Percentiles rank a stretch among this genome's conserved stretches.
These are phyloP conservation scores for Gibbula magus DNA, from an alignment of 2,888 invertebrate genomes.

Conservation along the genomic window DNA sequence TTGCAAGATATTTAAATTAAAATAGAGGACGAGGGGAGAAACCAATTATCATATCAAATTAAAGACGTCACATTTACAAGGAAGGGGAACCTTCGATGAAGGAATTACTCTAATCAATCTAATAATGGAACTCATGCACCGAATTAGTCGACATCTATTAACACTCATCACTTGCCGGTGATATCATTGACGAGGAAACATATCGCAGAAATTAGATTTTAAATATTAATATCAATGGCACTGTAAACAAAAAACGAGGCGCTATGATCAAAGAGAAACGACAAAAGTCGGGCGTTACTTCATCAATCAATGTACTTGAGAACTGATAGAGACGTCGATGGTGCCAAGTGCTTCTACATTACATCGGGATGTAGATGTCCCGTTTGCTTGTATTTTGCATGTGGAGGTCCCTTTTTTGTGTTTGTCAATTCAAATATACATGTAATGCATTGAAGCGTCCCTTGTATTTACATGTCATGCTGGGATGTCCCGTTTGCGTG, in stretches of 20 bases:
- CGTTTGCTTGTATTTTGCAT: too few relatives aligned
- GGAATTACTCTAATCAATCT: conserved; percentile 6
- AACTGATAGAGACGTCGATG: background rate
- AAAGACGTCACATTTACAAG: background rate
- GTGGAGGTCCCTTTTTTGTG: too few relatives aligned
- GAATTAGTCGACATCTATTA: background rate
- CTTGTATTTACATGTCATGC: too few relatives aligned
- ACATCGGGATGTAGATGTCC: too few relatives aligned
- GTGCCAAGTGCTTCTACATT: too few relatives aligned
- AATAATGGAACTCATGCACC: background rate
- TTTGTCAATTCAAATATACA: too few relatives aligned
- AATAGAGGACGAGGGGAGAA: background rate
- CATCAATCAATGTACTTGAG: background rate
- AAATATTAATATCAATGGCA: conserved; percentile 20
- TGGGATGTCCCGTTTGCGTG: too few relatives aligned
- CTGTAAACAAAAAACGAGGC: conserved; percentile 9
- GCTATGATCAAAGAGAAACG: background rate
- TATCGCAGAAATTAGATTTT: conserved; percentile 17
- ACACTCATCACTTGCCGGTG: background rate
- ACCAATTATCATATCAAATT: conserved; percentile 20
- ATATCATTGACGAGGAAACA: background rate
- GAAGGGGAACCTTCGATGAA: background rate
- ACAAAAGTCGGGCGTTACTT: background rate
- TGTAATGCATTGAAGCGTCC: too few relatives aligned
- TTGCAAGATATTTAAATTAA: background rate